Percentiles rank a stretch among this genome's conserved stretches.
Conservation (phyloP, 2,113 vertebrate species). For the Takifugu bimaculatus region DNA sequence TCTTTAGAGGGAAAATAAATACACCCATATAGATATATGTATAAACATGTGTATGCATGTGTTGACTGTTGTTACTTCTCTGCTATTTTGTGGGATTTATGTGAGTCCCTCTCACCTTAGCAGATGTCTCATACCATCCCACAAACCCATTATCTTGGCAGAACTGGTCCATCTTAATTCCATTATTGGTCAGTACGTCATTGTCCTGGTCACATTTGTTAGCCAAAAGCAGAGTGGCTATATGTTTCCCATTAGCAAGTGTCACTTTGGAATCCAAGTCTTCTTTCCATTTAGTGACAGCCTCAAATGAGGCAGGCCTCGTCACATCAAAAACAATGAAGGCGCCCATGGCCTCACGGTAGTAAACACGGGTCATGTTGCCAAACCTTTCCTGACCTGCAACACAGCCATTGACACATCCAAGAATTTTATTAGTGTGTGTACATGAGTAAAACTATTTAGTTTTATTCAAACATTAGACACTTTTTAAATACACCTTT, state of each 20-base stretch:
- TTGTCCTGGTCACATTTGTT: conserved; percentile 81
- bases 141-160: conserved; percentile 79
- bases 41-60: not conserved
- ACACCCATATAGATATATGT: conserved; percentile 2
- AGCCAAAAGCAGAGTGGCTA: conserved; percentile 78
- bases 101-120: conserved; percentile 73
- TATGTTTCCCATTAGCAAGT: conserved; percentile 75
- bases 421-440: not conserved
- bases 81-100: not conserved
- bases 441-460: conserved; percentile 1
- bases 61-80: not conserved
- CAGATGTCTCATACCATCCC: conserved; percentile 80
- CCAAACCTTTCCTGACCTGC: conserved; percentile 82
- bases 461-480: too few species aligned
- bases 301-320: conserved; percentile 77
- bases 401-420: not conserved
- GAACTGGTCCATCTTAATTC: conserved; percentile 79
- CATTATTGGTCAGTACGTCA: conserved; percentile 70
- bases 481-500: not conserved
- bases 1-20: too few species aligned
- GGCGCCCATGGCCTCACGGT: conserved; percentile 81
- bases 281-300: conserved; percentile 81
- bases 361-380: conserved; percentile 85
- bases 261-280: conserved; percentile 82
- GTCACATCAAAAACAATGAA: conserved; percentile 82